A percentile compares a stretch with the other conserved stretches of the same genome.
phyloP scores from a whole-genome alignment of 2,888 invertebrate genomes.

The Bhutanitis thaidina region DNA sequence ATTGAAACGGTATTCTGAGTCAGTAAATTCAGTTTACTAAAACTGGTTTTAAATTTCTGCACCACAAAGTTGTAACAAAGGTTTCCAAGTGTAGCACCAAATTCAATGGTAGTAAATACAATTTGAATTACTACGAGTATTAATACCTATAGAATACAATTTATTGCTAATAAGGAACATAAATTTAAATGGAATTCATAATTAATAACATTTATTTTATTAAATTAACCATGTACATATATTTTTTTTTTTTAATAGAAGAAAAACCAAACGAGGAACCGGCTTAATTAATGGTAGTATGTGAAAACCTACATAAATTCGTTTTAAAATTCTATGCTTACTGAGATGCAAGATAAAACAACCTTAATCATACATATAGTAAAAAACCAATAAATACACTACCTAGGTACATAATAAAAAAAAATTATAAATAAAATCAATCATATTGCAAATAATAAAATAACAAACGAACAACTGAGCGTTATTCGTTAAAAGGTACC shows the following conservation, averaged over 20 bases:
- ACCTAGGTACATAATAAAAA: background rate
- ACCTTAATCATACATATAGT: too few relatives aligned
- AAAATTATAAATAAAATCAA: background rate
- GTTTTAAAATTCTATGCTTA: too few relatives aligned
- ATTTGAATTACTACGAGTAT: background rate
- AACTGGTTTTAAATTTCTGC: constrained; percentile 13
- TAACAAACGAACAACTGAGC: background rate
- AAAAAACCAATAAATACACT: too few relatives aligned
- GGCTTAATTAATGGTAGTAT: too few relatives aligned
- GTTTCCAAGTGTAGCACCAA: background rate
- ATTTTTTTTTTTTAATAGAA: too few relatives aligned
- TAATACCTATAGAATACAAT: background rate
- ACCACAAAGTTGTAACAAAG: constrained; percentile 5
- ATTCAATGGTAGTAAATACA: background rate
- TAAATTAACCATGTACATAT: too few relatives aligned
- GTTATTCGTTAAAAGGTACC: background rate
- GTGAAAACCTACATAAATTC: too few relatives aligned
- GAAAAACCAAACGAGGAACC: too few relatives aligned
- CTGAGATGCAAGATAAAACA: too few relatives aligned
- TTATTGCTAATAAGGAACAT: background rate
- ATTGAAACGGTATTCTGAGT: constrained; percentile 3
- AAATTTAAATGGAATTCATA: background rate
- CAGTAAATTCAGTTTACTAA: constrained; percentile 11
- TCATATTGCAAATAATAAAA: background rate
- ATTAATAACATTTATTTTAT: background rate